These are phyloP conservation scores for Nyctalus aviator DNA, from an alignment of 2,797 vertebrate species.

Conservation along the genomic window DNA sequence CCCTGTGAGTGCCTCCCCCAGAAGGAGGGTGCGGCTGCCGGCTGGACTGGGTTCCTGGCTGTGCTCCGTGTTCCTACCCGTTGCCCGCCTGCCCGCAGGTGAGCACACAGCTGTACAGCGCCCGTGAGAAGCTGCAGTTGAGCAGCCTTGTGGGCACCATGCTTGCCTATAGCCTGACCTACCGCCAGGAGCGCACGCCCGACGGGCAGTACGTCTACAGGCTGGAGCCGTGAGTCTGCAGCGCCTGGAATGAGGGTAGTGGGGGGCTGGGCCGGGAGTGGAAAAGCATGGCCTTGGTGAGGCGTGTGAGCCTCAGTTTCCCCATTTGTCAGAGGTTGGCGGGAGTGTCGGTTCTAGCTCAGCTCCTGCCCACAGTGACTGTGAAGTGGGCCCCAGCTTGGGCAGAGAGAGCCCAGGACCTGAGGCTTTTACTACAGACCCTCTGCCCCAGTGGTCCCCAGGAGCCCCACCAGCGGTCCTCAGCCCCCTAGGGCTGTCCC, in stretches of 20 bases:
- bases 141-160: constrained; percentile 94
- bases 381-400: not conserved
- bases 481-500: rapidly evolving
- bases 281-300: not conserved
- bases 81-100: constrained; percentile 87
- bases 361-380: not conserved
- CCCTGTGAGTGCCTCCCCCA: constrained; percentile 87
- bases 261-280: not conserved
- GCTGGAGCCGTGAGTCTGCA: constrained; percentile 94
- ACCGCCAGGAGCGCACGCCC: constrained; percentile 94
- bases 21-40: not conserved
- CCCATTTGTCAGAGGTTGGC: no score
- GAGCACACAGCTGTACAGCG: constrained; percentile 97
- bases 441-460: not conserved
- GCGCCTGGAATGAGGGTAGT: not conserved
- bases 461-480: not conserved
- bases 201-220: constrained; percentile 95
- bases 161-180: constrained; percentile 97
- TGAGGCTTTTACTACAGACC: not conserved
- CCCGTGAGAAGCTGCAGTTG: constrained; percentile 95
- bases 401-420: not conserved
- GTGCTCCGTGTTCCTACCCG: not conserved
- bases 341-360: no score
- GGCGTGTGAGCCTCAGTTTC: not conserved
- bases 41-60: not conserved